A percentile compares a stretch with the other conserved stretches of the same genome.
These are phyloP conservation scores for Helogale parvula DNA, from an alignment of 2,113 vertebrate genomes.

Conservation along the genomic window DNA sequence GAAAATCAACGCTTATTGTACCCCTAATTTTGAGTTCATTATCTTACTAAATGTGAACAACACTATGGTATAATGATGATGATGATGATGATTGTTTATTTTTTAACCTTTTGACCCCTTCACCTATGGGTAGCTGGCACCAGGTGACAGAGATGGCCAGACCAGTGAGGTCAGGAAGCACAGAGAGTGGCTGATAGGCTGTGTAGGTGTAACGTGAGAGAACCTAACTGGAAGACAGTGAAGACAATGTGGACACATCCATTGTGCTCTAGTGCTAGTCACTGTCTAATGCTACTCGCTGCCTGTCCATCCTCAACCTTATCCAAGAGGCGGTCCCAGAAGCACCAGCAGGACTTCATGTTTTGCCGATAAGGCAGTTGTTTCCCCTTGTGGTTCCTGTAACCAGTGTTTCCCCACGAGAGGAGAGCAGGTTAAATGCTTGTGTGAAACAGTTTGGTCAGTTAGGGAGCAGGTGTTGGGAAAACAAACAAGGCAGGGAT, in stretches of 20 bases:
- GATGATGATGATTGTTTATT: background rate
- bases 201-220: background rate
- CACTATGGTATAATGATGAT: background rate
- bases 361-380: background rate
- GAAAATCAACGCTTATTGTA: background rate
- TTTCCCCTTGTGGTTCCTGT: background rate
- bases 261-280: background rate
- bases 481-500: background rate
- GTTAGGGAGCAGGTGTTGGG: background rate
- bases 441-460: background rate
- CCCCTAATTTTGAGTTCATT: background rate
- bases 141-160: background rate
- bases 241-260: background rate
- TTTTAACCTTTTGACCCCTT: background rate
- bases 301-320: background rate
- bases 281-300: background rate
- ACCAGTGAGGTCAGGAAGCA: background rate
- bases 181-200: background rate
- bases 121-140: background rate
- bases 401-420: background rate
- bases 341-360: background rate
- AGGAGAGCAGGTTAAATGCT: background rate
- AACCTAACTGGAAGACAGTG: conserved; percentile 45
- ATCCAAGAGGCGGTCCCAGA: background rate
- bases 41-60: background rate